Evolutionary conservation across 1,140 invertebrate genomes (phyloP), one percentile per base, ranked within the genome.

Genomic region (Eufriesea mexicana): DNA sequence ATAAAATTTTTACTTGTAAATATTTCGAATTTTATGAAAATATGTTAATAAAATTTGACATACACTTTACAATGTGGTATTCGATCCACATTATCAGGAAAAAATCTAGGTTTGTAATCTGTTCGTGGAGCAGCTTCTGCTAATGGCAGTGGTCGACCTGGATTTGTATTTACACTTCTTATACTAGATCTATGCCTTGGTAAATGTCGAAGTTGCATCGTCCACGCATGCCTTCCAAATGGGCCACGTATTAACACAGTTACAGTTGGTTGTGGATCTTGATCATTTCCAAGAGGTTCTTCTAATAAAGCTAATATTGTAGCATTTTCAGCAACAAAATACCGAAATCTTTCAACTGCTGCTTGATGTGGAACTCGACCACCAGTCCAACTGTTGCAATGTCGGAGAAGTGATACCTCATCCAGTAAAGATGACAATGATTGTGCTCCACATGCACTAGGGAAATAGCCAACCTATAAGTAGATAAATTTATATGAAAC

Each of bases 151-250:
- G 98, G 97, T 72, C 97, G 94, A 12, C 97, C 97, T 2, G 97
- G 97, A 94, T 97, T 97, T 14, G 95, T 92, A 68, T 96, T 95
- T 80, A 96, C 95, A 83, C 96, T 96, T 89, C 96, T 96, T 2
- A 95, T 95, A 23, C 96, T 96, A 2, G 96, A 96, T 92, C 97
- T 96, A 90, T 97, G 96, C 68, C 97, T 95, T 6, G 98, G 97
- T 77, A 98, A 94, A 93, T 98, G 97, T 25, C 98, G 94, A 59
- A 98, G 94, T 90, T 98, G 97, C 96, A 99, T 96, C 0, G 97
- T 98, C 98, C 98, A 99, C 12, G 98, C 98, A 95, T 98, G 97
- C 28, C 98, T 96, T 0, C 98, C 98, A 95, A 98, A 99, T 0
- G 98, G 97, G 45, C 98, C 97, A 42, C 98, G 96, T 70, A 99